Evolutionary conservation across 2,113 vertebrate species (phyloP).

Genomic region (Eidolon helvum): DNA sequence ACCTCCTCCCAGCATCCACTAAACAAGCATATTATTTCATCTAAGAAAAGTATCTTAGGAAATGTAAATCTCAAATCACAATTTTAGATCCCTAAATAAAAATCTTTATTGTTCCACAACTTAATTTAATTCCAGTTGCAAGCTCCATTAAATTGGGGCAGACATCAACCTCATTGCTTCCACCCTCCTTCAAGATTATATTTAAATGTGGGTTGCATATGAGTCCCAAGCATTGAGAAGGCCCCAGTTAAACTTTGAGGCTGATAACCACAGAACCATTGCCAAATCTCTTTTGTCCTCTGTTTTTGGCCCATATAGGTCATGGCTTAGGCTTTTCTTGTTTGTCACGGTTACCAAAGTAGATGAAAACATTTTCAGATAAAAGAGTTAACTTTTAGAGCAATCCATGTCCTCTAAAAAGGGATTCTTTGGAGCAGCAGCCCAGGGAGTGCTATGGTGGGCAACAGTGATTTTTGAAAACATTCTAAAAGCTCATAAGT

Average conservation of each 20-base stretch:
- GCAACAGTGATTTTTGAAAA: neutral
- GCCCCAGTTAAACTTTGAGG: neutral
- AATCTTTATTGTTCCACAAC: neutral
- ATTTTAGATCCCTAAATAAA: neutral
- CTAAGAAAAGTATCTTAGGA: neutral
- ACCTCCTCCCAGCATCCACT: neutral
- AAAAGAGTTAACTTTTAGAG: neutral
- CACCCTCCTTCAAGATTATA: neutral
- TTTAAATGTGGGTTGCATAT: neutral
- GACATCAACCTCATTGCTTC: neutral
- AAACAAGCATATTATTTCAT: neutral
- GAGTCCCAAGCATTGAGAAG: neutral
- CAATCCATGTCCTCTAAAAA: neutral
- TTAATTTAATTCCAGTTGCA: neutral
- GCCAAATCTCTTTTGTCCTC: neutral
- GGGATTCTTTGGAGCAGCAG: neutral
- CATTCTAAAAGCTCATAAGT: neutral
- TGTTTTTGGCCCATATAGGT: neutral
- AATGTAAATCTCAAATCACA: neutral
- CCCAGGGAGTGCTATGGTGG: neutral
- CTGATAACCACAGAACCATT: neutral
- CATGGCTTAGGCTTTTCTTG: neutral
- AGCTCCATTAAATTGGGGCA: neutral
- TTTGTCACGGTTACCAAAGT: neutral
- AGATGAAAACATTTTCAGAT: conserved; percentile 5